A percentile compares a stretch with the other conserved stretches of the same genome.
phyloP scores from a whole-genome alignment of 2,113 vertebrate genomes.

The Mionectes macconnelli region DNA sequence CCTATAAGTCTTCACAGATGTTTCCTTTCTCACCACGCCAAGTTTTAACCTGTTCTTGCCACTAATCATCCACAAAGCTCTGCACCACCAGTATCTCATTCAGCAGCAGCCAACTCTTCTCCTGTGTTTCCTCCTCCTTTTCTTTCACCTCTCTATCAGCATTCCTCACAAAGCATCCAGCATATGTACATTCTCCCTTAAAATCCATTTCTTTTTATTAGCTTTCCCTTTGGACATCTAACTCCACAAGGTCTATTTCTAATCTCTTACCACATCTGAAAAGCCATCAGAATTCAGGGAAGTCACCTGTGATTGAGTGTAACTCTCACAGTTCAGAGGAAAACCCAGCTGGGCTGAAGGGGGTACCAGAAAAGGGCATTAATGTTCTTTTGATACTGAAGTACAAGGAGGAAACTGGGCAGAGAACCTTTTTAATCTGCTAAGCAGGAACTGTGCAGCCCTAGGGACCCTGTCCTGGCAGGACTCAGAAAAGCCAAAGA shows the following conservation, averaged over 20 bases:
- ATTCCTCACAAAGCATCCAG: not conserved
- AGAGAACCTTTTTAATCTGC: not conserved
- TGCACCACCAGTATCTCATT: not conserved
- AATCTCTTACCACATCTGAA: not conserved
- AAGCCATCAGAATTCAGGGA: not conserved
- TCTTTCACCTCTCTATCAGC: not conserved
- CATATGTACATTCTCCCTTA: not conserved
- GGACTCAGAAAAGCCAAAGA: not conserved
- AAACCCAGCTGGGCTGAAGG: not conserved
- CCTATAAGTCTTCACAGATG: not conserved
- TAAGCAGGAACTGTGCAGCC: not conserved
- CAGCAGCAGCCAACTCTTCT: not conserved
- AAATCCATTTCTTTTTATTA: not conserved
- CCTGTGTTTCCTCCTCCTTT: not conserved
- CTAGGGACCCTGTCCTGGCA: not conserved
- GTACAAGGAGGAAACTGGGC: not conserved
- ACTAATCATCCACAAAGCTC: not conserved
- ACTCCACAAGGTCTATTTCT: not conserved
- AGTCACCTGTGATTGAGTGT: not conserved
- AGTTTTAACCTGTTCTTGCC: not conserved
- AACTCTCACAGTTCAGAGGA: not conserved
- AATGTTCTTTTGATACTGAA: not conserved
- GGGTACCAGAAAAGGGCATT: not conserved
- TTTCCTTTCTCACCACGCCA: not conserved
- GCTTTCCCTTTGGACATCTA: not conserved